These are phyloP conservation scores for Norana najaformis DNA, from an alignment of 2,888 invertebrate genomes.

Conservation along the genomic window DNA sequence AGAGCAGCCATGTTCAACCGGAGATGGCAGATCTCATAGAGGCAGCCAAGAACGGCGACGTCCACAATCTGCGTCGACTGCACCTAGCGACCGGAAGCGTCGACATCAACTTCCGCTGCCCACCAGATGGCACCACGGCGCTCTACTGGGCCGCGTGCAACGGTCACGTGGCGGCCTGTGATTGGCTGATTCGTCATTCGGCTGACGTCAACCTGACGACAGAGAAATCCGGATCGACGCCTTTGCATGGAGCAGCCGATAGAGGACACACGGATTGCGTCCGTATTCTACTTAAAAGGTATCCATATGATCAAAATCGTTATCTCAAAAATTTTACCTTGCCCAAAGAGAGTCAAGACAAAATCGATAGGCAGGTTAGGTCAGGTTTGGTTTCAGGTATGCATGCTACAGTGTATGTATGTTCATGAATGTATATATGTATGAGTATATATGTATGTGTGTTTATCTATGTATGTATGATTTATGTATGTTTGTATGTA, in stretches of 20 bases:
- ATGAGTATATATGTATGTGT: too few species aligned
- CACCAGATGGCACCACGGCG: slow-evolving; percentile 34
- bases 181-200: slow-evolving; percentile 35
- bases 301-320: too few species aligned
- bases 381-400: too few species aligned
- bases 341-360: too few species aligned
- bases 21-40: slow-evolving; percentile 19
- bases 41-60: slow-evolving; percentile 32
- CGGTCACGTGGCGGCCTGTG: slow-evolving; percentile 33
- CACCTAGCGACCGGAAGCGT: not conserved
- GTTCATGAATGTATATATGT: too few species aligned
- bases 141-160: slow-evolving; percentile 41
- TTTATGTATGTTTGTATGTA: too few species aligned
- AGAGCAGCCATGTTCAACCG: not conserved
- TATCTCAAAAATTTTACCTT: too few species aligned
- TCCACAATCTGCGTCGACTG: not conserved
- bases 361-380: too few species aligned
- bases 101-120: slow-evolving; percentile 26
- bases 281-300: slow-evolving; percentile 35
- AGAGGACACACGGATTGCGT: slow-evolving; percentile 37
- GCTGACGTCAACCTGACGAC: slow-evolving; percentile 34
- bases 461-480: too few species aligned
- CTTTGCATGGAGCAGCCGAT: slow-evolving; percentile 39
- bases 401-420: too few species aligned
- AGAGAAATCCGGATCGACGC: slow-evolving; percentile 33